These are phyloP conservation scores for Whitmania pigra DNA, from an alignment of 1,140 invertebrate species.

Conservation along the genomic window DNA sequence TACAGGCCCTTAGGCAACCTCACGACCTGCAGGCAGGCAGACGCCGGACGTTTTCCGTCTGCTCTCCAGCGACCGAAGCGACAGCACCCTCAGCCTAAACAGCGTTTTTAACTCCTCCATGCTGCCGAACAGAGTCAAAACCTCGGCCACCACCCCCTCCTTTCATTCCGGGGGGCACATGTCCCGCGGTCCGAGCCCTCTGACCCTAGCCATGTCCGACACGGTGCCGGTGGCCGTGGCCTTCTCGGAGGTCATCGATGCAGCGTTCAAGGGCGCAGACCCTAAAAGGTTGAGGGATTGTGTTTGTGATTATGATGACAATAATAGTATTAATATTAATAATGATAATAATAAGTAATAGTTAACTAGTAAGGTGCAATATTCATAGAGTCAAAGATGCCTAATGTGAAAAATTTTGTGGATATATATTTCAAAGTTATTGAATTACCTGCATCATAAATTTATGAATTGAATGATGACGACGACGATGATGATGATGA, in stretches of 20 bases:
- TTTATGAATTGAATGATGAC: no score
- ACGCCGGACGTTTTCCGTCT: conserved; percentile 52
- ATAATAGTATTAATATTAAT: no score
- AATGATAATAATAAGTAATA: no score
- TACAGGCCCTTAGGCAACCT: background rate
- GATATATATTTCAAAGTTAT: no score
- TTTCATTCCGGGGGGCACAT: conserved; percentile 36
- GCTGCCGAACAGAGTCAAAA: conserved; percentile 50
- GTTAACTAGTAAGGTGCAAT: background rate
- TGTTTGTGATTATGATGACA: no score
- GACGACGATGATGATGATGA: no score
- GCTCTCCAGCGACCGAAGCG: conserved; percentile 45
- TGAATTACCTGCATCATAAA: no score
- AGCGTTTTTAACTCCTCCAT: conserved; percentile 39
- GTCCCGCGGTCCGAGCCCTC: conserved; percentile 79
- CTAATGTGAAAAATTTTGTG: no score
- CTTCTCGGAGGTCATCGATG: conserved; percentile 90
- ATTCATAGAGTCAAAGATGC: no score
- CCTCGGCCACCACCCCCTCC: background rate
- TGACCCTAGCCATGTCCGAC: conserved; percentile 86
- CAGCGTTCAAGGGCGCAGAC: conserved; percentile 68
- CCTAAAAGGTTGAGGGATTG: conserved; percentile 48
- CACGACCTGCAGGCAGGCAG: conserved; percentile 48
- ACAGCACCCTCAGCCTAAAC: conserved; percentile 54
- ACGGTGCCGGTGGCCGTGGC: conserved; percentile 88